Conservation (phyloP, 1,140 invertebrate species). For the Pseudomyrmex gracilis region DNA sequence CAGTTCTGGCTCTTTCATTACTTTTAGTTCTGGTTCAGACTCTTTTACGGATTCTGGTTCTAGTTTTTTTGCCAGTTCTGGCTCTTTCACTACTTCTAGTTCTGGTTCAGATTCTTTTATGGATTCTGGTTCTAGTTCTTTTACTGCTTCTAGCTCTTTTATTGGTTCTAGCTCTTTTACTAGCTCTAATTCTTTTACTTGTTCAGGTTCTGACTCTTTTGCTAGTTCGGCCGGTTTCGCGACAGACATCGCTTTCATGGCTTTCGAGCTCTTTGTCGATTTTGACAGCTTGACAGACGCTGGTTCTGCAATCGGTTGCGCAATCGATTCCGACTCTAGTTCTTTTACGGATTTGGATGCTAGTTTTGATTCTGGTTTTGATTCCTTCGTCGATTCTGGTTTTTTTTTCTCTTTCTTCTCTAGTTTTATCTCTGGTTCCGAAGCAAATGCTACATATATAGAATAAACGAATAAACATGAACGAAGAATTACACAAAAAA, state of each 20-base stretch:
- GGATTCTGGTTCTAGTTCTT: no score
- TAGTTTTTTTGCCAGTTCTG: conserved; percentile 55
- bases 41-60: conserved; percentile 31
- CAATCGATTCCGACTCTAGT: conserved; percentile 44
- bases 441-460: conserved; percentile 38
- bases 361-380: conserved; percentile 38
- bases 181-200: conserved; percentile 54
- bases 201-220: conserved; percentile 43
- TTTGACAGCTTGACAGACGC: no score
- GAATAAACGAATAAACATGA: not conserved
- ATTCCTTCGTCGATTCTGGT: conserved; percentile 46
- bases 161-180: conserved; percentile 48
- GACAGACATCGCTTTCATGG: no score
- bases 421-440: conserved; percentile 50
- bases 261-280: no score
- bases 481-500: not conserved
- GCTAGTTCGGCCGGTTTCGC: conserved; percentile 11
- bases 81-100: conserved; percentile 47
- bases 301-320: no score
- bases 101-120: conserved; percentile 45
- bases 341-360: conserved; percentile 13
- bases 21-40: conserved; percentile 57
- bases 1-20: conserved; percentile 55
- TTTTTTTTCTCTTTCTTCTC: conserved; percentile 66
- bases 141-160: conserved; percentile 35